Evolutionary conservation across 2,888 invertebrate species (phyloP).

Genomic region (Acanthoscelides obtectus): DNA sequence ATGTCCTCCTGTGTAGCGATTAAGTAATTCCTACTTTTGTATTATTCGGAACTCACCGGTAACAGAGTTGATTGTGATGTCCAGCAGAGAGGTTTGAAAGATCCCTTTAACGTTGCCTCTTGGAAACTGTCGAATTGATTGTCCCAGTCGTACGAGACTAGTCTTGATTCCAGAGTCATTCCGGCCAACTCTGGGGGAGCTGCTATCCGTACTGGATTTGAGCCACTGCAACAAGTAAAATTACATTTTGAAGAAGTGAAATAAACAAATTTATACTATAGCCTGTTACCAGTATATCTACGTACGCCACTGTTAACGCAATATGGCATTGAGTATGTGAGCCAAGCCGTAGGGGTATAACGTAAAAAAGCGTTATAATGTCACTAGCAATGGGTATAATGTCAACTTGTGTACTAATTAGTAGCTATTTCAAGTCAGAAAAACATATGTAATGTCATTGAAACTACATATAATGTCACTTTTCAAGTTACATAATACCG

Average conservation of each 20-base stretch:
- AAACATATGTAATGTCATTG: too few species aligned
- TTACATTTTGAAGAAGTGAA: not conserved
- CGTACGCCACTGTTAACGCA: too few species aligned
- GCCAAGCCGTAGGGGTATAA: too few species aligned
- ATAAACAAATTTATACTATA: not conserved
- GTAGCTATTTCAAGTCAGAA: too few species aligned
- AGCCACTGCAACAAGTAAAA: conserved; percentile 51
- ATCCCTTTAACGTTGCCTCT: conserved; percentile 60
- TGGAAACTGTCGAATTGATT: conserved; percentile 65
- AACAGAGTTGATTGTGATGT: conserved; percentile 58
- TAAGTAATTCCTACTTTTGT: too few species aligned
- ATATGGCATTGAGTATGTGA: too few species aligned
- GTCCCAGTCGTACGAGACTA: conserved; percentile 66
- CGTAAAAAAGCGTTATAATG: too few species aligned
- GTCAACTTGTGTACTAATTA: too few species aligned
- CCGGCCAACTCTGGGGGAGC: conserved; percentile 61
- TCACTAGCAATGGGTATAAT: too few species aligned
- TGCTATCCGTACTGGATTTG: conserved; percentile 61
- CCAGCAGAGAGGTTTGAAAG: conserved; percentile 65
- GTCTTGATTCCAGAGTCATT: conserved; percentile 64
- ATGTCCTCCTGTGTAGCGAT: too few species aligned
- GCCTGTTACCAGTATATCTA: not conserved
- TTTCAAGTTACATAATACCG: too few species aligned
- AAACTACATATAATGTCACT: too few species aligned
- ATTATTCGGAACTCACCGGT: conserved; percentile 50